phyloP scores from a whole-genome alignment of 2,888 invertebrate species.

The Troides helena region DNA sequence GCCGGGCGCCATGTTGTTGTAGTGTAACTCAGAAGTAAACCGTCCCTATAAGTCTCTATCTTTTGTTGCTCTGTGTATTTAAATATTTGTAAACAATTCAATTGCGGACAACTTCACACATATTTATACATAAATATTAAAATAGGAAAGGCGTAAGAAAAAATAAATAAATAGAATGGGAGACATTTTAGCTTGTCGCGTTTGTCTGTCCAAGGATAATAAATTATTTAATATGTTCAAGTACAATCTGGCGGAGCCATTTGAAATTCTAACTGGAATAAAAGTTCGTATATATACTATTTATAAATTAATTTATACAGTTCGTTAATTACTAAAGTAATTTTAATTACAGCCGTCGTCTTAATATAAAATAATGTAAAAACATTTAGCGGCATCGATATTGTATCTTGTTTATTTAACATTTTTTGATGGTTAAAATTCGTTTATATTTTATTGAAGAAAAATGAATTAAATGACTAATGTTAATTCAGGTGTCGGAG shows the following conservation, averaged over 20 bases:
- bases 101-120: neutral
- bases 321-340: too few species aligned
- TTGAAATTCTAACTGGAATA: slow-evolving; percentile 51
- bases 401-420: neutral
- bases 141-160: neutral
- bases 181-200: slow-evolving; percentile 47
- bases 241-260: slow-evolving; percentile 46
- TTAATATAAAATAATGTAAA: too few species aligned
- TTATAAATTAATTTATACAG: too few species aligned
- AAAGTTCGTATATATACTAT: slow-evolving; percentile 42
- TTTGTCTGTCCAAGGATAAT: slow-evolving; percentile 57
- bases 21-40: slow-evolving; percentile 19
- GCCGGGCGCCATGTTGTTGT: slow-evolving; percentile 21
- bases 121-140: neutral
- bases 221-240: slow-evolving; percentile 55
- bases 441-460: neutral
- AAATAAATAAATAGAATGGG: slow-evolving; percentile 31
- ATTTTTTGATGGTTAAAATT: neutral
- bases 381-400: too few species aligned
- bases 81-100: slow-evolving; percentile 20
- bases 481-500: slow-evolving; percentile 38
- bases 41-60: slow-evolving; percentile 11
- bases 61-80: slow-evolving; percentile 27
- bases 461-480: neutral
- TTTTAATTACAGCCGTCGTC: too few species aligned